Conservation (phyloP, 1,140 invertebrate species). For the Eueides isabella region DNA sequence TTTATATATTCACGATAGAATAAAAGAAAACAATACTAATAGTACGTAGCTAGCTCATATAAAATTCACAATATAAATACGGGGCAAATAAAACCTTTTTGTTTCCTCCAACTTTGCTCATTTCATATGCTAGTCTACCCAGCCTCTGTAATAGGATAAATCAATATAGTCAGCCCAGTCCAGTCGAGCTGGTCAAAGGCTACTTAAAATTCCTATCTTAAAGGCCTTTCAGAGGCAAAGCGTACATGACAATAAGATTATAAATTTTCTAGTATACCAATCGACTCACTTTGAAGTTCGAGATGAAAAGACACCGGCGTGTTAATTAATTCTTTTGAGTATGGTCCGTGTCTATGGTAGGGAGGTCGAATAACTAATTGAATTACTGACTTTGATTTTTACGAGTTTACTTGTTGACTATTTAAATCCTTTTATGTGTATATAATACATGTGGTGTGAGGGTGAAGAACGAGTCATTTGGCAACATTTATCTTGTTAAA, state of each 20-base stretch:
- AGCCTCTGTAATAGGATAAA: constrained; percentile 11
- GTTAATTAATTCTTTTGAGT: constrained; percentile 27
- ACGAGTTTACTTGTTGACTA: neutral
- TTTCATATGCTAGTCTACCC: constrained; percentile 3
- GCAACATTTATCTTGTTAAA: too few species aligned
- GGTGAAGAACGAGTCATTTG: too few species aligned
- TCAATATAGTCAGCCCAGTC: constrained; percentile 16
- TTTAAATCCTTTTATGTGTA: too few species aligned
- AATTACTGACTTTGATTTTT: constrained; percentile 20
- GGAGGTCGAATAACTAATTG: constrained; percentile 7
- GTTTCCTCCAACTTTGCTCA: constrained; percentile 7
- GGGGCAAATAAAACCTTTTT: constrained; percentile 9
- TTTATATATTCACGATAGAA: constrained; percentile 2
- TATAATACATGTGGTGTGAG: too few species aligned
- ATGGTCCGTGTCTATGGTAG: neutral
- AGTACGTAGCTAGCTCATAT: neutral
- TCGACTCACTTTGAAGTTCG: constrained; percentile 22
- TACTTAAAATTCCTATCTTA: constrained; percentile 33
- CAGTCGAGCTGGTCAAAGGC: constrained; percentile 25
- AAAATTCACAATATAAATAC: constrained; percentile 14
- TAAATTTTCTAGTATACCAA: constrained; percentile 29
- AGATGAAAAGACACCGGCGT: constrained; percentile 19
- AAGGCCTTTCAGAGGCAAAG: constrained; percentile 23
- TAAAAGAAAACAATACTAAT: neutral
- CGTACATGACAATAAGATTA: constrained; percentile 27